Evolutionary conservation across 2,797 vertebrate species (phyloP).

Genomic region (Eurystomus glaucurus): DNA sequence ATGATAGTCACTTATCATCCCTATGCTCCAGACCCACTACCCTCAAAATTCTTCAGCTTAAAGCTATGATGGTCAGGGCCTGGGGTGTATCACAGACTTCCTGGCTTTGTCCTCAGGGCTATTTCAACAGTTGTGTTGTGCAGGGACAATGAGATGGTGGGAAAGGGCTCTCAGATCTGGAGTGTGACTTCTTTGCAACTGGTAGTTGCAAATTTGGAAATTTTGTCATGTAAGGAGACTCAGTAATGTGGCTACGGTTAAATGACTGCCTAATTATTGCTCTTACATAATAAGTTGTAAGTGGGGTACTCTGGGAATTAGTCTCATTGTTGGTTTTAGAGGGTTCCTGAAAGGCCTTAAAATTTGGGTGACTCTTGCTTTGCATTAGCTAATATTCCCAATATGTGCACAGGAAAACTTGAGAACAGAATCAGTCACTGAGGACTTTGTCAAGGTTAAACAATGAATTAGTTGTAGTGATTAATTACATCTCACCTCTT

Average conservation of each 20-base stretch:
- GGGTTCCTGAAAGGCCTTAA: neutral
- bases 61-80: neutral
- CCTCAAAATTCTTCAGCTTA: neutral
- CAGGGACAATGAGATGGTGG: neutral
- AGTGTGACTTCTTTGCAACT: neutral
- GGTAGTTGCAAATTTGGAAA: neutral
- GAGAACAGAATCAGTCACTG: neutral
- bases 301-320: neutral
- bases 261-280: neutral
- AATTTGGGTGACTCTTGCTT: neutral
- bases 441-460: neutral
- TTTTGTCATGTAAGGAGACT: neutral
- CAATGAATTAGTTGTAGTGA: neutral
- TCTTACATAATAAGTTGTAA: neutral
- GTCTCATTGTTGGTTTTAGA: neutral
- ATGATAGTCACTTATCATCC: neutral
- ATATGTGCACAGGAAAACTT: neutral
- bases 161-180: neutral
- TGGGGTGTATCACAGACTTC: neutral
- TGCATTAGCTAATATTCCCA: neutral
- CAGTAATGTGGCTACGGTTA: neutral
- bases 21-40: neutral
- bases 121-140: neutral
- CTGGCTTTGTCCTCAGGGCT: neutral
- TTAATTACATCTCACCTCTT: slow-evolving; percentile 14